Conservation (phyloP, 2,888 invertebrate species). For the Tenodera sinensis region DNA sequence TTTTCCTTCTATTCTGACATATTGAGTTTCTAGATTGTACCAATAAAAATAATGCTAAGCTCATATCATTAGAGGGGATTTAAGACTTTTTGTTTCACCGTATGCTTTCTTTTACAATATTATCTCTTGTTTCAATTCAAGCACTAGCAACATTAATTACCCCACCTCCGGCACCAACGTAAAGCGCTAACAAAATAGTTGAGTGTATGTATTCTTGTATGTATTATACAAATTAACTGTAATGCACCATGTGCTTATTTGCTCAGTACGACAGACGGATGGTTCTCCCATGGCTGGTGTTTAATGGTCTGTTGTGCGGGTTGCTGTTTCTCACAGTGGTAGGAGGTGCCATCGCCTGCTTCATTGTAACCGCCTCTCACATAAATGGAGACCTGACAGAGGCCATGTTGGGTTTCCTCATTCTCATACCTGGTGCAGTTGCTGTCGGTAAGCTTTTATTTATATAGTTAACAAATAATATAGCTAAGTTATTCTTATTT, state of each 20-base stretch:
- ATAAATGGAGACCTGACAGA: background rate
- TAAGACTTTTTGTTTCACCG: too few relatives aligned
- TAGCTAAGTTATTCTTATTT: too few relatives aligned
- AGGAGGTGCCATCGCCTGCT: background rate
- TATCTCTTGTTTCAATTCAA: too few relatives aligned
- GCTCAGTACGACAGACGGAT: background rate
- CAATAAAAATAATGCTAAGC: too few relatives aligned
- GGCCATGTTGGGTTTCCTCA: background rate
- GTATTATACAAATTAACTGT: background rate
- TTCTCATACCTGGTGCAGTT: background rate
- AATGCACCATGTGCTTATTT: background rate
- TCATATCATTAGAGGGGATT: too few relatives aligned
- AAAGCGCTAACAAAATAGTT: too few relatives aligned
- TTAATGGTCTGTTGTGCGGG: background rate
- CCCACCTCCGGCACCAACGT: too few relatives aligned
- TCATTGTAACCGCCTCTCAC: background rate
- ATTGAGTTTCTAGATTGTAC: too few relatives aligned
- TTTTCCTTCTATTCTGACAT: too few relatives aligned
- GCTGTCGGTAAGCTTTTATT: background rate
- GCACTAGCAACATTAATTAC: too few relatives aligned
- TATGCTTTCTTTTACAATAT: too few relatives aligned
- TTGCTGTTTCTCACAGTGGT: slow-evolving; percentile 1
- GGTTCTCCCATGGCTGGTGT: background rate
- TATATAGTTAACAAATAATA: too few relatives aligned
- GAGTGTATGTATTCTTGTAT: background rate